phyloP scores from a whole-genome alignment of 2,888 invertebrate genomes.

The Mylabris sibirica region DNA sequence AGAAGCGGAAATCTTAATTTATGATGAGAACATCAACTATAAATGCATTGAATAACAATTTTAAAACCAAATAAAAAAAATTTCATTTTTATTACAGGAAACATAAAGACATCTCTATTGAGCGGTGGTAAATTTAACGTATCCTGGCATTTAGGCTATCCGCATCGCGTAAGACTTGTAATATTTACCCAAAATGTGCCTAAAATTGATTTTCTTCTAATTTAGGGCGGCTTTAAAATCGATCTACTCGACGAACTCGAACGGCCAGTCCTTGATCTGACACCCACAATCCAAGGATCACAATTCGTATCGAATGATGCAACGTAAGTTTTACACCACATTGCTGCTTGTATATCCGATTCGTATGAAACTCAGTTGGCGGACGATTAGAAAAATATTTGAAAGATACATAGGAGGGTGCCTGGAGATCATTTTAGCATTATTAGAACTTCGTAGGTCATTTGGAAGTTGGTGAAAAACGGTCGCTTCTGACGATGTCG shows the following conservation, averaged over 20 bases:
- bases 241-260: conserved; percentile 87
- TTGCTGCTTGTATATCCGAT: too few relatives aligned
- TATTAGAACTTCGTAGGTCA: too few relatives aligned
- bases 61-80: neutral
- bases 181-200: neutral
- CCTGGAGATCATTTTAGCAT: too few relatives aligned
- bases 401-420: too few relatives aligned
- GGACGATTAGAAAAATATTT: too few relatives aligned
- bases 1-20: conserved; percentile 14
- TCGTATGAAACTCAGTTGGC: too few relatives aligned
- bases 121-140: conserved; percentile 87
- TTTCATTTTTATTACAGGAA: conserved; percentile 68
- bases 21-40: conserved; percentile 4
- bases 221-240: conserved; percentile 89
- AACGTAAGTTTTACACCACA: conserved; percentile 73
- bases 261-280: conserved; percentile 83
- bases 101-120: conserved; percentile 78
- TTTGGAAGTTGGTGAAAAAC: too few relatives aligned
- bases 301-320: conserved; percentile 84
- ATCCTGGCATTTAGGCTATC: conserved; percentile 93
- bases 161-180: conserved; percentile 79
- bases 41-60: neutral
- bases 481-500: too few relatives aligned
- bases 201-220: conserved; percentile 18
- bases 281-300: conserved; percentile 80